Evolutionary conservation across 1,140 invertebrate species (phyloP).

Genomic region (Temnothorax nylanderi): DNA sequence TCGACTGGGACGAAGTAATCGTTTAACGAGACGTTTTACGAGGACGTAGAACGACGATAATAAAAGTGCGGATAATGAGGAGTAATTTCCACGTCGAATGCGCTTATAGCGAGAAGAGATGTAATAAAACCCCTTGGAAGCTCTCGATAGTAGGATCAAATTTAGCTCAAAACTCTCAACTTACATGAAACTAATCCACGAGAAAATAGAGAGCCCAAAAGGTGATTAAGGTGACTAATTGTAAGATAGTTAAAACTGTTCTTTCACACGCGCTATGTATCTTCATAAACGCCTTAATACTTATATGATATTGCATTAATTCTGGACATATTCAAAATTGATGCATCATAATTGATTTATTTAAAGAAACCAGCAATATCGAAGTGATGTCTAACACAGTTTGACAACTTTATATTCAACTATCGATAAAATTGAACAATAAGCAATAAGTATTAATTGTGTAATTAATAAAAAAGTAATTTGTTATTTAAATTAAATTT

Average conservation of each 20-base stretch:
- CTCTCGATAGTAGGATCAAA: slow-evolving; percentile 10
- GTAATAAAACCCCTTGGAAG: slow-evolving; percentile 1
- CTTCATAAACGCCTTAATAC: background rate
- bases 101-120: slow-evolving; percentile 12
- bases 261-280: background rate
- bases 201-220: background rate
- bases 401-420: background rate
- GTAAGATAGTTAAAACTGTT: background rate
- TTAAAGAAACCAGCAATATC: background rate
- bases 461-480: slow-evolving; percentile 13
- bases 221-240: background rate
- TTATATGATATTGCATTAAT: background rate
- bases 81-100: slow-evolving; percentile 33
- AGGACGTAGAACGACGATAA: slow-evolving; percentile 6
- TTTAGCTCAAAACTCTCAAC: slow-evolving; percentile 11
- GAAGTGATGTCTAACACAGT: background rate
- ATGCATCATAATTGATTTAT: background rate
- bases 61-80: slow-evolving; percentile 36
- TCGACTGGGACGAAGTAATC: background rate
- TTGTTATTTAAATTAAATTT: background rate
- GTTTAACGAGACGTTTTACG: slow-evolving; percentile 16
- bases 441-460: slow-evolving; percentile 11
- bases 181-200: background rate
- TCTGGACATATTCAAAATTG: background rate
- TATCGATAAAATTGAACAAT: background rate